Conservation (phyloP, 2,113 vertebrate genomes). For the Barbus barbus region DNA sequence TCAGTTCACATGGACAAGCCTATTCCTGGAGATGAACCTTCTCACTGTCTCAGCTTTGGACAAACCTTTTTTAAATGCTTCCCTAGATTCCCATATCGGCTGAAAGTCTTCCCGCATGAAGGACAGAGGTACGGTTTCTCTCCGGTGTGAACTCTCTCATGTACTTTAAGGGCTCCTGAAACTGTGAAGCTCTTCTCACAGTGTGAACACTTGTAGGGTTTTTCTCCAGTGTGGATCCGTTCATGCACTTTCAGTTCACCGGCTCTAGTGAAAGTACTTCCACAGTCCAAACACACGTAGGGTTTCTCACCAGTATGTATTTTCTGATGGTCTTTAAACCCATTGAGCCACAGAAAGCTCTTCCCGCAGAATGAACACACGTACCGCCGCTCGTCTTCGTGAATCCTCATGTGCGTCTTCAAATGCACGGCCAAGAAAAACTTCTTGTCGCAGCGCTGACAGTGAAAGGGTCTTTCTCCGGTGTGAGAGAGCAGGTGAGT, state of each 20-base stretch:
- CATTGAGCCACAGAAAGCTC: not conserved
- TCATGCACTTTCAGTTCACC: conserved; percentile 21
- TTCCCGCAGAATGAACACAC: conserved; percentile 5
- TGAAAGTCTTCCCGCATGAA: conserved; percentile 12
- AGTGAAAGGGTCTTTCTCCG: conserved; percentile 29
- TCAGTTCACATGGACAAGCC: not conserved
- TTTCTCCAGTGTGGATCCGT: conserved; percentile 4
- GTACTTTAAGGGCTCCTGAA: not conserved
- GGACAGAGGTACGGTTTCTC: conserved; percentile 27
- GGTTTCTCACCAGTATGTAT: conserved; percentile 38
- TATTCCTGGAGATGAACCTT: not conserved
- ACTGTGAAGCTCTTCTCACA: conserved; percentile 29
- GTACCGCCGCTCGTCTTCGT: not conserved
- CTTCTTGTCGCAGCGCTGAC: conserved; percentile 12
- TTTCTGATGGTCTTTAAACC: conserved; percentile 19
- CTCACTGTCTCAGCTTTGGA: not conserved
- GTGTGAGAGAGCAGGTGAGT: conserved; percentile 20
- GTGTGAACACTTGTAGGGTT: conserved; percentile 17
- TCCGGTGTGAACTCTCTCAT: conserved; percentile 7
- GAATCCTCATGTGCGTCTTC: conserved; percentile 22
- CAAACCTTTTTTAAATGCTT: conserved; percentile 20
- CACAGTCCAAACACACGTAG: conserved; percentile 9
- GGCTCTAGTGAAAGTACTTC: conserved; percentile 6
- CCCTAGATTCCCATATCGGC: conserved; percentile 15
- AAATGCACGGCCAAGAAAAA: not conserved